Evolutionary conservation across 2,797 vertebrate species (phyloP).

Genomic region (Merluccius polli): DNA sequence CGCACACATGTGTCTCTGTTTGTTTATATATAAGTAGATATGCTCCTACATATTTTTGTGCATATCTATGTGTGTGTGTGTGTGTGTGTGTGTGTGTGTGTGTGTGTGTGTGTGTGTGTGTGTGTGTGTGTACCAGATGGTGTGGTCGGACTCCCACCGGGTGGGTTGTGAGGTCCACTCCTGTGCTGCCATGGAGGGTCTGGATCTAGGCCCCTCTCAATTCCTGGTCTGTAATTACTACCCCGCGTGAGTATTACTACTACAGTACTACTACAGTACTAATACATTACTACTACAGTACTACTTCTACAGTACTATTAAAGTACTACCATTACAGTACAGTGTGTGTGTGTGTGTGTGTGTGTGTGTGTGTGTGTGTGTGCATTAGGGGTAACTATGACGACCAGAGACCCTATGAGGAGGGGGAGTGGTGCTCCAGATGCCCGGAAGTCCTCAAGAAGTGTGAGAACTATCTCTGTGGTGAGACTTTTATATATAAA

Average conservation of each 20-base stretch:
- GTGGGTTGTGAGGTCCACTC: slow-evolving; percentile 67
- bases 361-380: slow-evolving; percentile 3
- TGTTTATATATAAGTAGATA: neutral
- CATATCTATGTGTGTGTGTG: neutral
- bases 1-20: neutral
- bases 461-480: slow-evolving; percentile 66
- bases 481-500: slow-evolving; percentile 32
- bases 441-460: slow-evolving; percentile 57
- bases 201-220: slow-evolving; percentile 33
- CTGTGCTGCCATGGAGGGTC: slow-evolving; percentile 55
- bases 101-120: slow-evolving; percentile 26
- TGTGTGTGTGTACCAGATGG: slow-evolving; percentile 66
- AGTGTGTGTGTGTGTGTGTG: slow-evolving; percentile 1
- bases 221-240: slow-evolving; percentile 74
- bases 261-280: slow-evolving; percentile 39
- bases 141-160: slow-evolving; percentile 63
- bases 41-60: neutral
- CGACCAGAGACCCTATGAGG: slow-evolving; percentile 43
- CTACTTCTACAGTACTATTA: neutral
- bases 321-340: neutral
- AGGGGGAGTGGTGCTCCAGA: slow-evolving; percentile 59
- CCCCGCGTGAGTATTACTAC: slow-evolving; percentile 71
- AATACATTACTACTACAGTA: neutral
- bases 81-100: slow-evolving; percentile 16
- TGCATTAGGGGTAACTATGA: slow-evolving; percentile 61